Evolutionary conservation across 23 tunicate genomes (phyloP), one percentile per base, ranked within the genome.

Genomic region (Diplosoma virens): DNA sequence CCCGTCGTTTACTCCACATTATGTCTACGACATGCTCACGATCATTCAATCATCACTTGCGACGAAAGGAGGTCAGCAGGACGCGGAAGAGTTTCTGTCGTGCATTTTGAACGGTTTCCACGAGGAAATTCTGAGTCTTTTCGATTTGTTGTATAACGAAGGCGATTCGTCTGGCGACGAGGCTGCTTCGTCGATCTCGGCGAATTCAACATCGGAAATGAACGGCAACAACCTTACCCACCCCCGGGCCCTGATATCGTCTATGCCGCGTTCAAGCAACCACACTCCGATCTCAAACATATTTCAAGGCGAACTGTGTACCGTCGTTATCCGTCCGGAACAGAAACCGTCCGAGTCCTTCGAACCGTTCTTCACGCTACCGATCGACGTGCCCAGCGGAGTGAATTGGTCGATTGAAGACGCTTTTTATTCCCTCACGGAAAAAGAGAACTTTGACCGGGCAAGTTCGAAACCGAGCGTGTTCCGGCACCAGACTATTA

Each of bases 71-170:
- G 59, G 79, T 3, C 89, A 90, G 65, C 86, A 84, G 41, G 97
- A 90, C 79, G 97, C 97, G 0, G 97, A 90, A 75, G 97, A 90
- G 59, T 90, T 90, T 59, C 86, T 79, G 17, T 71, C 89, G 34
- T 90, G 97, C 65, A 82, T 90, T 7, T 47, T 90, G 25, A 90
- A 90, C 65, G 97, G 97, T 4, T 56, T 90, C 5, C 97, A 90
- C 61, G 97, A 90, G 36, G 97, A 90, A 79, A 90, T 90, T 80
- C 60, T 72, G 32, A 47, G 67, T 25, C 69, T 61, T 61, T 61
- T 61, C 30, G 21, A 29, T 6, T n/a, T 27, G 9, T 6, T 29
- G 4, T 14, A 18, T 27, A 29, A 61, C 7, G 35, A 22, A 4
- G 9, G 9, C 6, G 35, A 29, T 29, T 7, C 30, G 7, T 5